Conservation (phyloP, 2,797 vertebrate species). For the Falco columbarius region DNA sequence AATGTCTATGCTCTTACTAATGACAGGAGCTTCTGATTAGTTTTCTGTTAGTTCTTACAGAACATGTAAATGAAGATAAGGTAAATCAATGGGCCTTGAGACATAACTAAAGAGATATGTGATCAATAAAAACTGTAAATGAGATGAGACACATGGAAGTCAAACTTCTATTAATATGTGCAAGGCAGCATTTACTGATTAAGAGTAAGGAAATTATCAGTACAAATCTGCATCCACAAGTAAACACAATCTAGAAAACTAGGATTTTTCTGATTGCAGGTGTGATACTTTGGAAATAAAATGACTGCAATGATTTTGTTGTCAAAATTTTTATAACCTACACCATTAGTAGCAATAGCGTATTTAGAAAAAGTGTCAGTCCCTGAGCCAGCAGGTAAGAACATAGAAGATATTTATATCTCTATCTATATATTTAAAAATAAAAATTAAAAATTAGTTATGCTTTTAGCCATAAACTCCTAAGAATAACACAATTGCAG, state of each 20-base stretch:
- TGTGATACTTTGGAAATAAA: background rate
- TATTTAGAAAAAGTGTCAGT: background rate
- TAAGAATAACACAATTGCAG: background rate
- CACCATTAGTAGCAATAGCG: background rate
- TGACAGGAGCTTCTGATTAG: background rate
- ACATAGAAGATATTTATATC: background rate
- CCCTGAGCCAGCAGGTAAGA: conserved; percentile 52
- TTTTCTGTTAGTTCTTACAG: background rate
- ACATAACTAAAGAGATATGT: background rate
- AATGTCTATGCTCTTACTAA: background rate
- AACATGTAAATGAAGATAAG: background rate
- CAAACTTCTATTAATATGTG: background rate
- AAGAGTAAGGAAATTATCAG: background rate
- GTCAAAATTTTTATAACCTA: background rate
- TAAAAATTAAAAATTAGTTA: background rate
- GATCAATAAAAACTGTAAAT: background rate
- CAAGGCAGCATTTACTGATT: background rate
- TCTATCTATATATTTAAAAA: background rate
- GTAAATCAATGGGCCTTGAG: background rate
- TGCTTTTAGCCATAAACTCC: background rate
- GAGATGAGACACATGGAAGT: background rate
- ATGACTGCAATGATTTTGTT: background rate
- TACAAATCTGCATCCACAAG: background rate
- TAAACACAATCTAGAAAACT: background rate
- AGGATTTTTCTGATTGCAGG: background rate